These are phyloP conservation scores for Penaeus monodon DNA, from an alignment of 2,888 invertebrate genomes.

Conservation along the genomic window DNA sequence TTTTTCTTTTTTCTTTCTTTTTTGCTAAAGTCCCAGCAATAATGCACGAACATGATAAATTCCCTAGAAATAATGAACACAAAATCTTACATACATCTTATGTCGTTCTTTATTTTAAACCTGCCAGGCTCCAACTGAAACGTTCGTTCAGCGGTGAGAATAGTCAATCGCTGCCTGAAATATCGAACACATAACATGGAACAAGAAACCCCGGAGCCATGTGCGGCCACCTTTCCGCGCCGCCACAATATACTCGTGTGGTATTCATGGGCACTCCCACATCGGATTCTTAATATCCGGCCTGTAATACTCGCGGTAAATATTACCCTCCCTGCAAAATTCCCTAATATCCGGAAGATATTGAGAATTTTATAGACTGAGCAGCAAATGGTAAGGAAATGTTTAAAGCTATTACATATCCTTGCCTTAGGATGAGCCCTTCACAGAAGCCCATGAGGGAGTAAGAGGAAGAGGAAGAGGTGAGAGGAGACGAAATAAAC, in stretches of 20 bases:
- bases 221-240: too few relatives aligned
- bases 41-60: too few relatives aligned
- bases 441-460: background rate
- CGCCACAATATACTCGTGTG: background rate
- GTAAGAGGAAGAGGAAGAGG: background rate
- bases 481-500: background rate
- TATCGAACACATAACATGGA: too few relatives aligned
- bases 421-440: background rate
- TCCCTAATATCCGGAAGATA: constrained; percentile 57
- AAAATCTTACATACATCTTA: too few relatives aligned
- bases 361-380: constrained; percentile 51
- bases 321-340: constrained; percentile 55
- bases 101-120: too few relatives aligned
- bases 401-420: constrained; percentile 58
- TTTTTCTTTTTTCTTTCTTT: too few relatives aligned
- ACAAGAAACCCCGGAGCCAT: too few relatives aligned
- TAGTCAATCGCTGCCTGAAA: too few relatives aligned
- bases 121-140: too few relatives aligned
- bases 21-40: too few relatives aligned
- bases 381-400: constrained; percentile 53
- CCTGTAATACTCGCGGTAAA: constrained; percentile 54
- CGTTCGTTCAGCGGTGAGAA: too few relatives aligned
- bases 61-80: too few relatives aligned
- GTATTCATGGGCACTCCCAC: constrained; percentile 52
- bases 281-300: constrained; percentile 57